These are phyloP conservation scores for Plectropomus leopardus DNA, from an alignment of 2,113 vertebrate genomes.

Conservation along the genomic window DNA sequence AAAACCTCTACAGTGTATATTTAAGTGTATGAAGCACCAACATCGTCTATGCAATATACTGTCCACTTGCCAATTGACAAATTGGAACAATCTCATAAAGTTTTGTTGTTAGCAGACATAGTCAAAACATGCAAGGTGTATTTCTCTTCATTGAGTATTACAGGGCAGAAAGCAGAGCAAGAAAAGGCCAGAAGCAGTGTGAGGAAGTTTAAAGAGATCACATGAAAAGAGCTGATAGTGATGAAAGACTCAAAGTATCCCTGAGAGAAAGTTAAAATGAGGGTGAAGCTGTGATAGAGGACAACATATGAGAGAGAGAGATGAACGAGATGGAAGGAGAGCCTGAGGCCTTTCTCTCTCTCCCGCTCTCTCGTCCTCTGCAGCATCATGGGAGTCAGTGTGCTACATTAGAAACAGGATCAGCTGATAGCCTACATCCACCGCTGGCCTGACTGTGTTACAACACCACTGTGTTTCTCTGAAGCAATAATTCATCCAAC, in stretches of 20 bases:
- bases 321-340: constrained; percentile 30
- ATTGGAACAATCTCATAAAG: not conserved
- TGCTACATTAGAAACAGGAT: constrained; percentile 72
- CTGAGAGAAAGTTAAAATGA: constrained; percentile 67
- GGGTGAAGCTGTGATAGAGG: constrained; percentile 52
- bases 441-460: constrained; percentile 30
- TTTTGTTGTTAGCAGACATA: not conserved
- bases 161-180: not conserved
- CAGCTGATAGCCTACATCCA: constrained; percentile 68
- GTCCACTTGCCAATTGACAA: not conserved
- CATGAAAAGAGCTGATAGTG: constrained; percentile 43
- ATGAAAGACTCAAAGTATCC: constrained; percentile 57
- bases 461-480: constrained; percentile 8
- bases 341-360: constrained; percentile 50
- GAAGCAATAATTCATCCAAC: constrained; percentile 3
- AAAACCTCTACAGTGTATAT: not conserved
- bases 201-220: constrained; percentile 48
- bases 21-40: not conserved
- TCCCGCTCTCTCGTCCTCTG: constrained; percentile 19
- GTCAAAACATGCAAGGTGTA: not conserved
- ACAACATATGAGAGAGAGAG: constrained; percentile 32
- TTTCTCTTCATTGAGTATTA: constrained; percentile 6
- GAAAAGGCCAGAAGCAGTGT: not conserved
- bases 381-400: constrained; percentile 77
- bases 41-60: too few relatives aligned